These are phyloP conservation scores for Ranitomeya variabilis DNA, from an alignment of 2,113 vertebrate species.

Conservation along the genomic window DNA sequence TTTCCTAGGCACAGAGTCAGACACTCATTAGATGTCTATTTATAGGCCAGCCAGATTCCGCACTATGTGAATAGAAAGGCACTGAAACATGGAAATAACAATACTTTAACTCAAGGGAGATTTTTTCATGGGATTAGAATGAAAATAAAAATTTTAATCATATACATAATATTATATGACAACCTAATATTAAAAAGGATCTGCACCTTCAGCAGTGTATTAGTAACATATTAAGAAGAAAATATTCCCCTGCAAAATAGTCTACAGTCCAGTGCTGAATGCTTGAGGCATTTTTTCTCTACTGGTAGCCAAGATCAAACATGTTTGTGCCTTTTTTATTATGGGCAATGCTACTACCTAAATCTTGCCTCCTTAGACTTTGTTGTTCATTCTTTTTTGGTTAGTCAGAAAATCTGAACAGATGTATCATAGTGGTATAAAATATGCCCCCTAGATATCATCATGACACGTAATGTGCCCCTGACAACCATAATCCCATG, in stretches of 20 bases:
- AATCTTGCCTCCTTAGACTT: too few relatives aligned
- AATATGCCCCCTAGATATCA: too few relatives aligned
- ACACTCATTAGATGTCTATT: constrained; percentile 81
- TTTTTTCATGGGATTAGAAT: neutral
- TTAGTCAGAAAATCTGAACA: too few relatives aligned
- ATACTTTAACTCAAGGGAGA: neutral
- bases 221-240: neutral
- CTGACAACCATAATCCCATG: too few relatives aligned
- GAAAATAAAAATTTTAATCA: neutral
- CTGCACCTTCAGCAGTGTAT: neutral
- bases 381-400: too few relatives aligned
- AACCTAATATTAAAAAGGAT: neutral
- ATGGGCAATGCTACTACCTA: too few relatives aligned
- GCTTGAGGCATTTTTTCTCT: neutral
- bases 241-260: neutral
- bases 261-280: neutral
- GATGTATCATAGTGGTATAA: too few relatives aligned
- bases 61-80: constrained; percentile 56
- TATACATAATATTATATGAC: neutral
- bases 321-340: neutral
- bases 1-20: constrained; percentile 72
- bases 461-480: too few relatives aligned
- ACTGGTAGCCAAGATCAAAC: neutral
- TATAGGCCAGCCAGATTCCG: constrained; percentile 77
- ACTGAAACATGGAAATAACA: constrained; percentile 21